Evolutionary conservation across 1,140 invertebrate genomes (phyloP).

Genomic region (Babylonia areolata): DNA sequence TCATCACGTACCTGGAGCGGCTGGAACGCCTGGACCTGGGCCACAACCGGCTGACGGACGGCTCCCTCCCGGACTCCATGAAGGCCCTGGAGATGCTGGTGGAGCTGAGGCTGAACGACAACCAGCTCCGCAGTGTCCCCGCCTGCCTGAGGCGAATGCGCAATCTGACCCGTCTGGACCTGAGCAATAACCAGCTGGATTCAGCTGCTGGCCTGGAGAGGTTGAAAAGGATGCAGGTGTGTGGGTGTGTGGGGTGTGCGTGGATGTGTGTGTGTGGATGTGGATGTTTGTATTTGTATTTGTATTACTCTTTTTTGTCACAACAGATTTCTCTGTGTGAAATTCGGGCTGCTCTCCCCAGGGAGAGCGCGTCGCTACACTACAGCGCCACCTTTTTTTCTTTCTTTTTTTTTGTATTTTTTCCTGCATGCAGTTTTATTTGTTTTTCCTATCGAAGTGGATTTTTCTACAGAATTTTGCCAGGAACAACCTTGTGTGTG

Average conservation of each 20-base stretch:
- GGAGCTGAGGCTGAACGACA: constrained; percentile 66
- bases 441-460: too few species aligned
- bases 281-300: background rate
- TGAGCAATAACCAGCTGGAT: constrained; percentile 66
- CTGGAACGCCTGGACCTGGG: constrained; percentile 70
- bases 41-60: constrained; percentile 64
- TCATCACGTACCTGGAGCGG: constrained; percentile 55
- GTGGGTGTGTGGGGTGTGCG: background rate
- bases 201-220: constrained; percentile 65
- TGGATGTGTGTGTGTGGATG: background rate
- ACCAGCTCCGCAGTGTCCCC: constrained; percentile 64
- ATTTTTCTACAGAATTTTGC: too few species aligned
- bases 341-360: too few species aligned
- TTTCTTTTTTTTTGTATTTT: too few species aligned
- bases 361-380: too few species aligned
- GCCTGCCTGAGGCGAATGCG: constrained; percentile 56
- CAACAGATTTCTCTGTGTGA: too few species aligned
- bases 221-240: constrained; percentile 58
- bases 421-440: too few species aligned
- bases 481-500: too few species aligned
- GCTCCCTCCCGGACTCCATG: constrained; percentile 63
- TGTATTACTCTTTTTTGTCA: too few species aligned
- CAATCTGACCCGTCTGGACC: constrained; percentile 62
- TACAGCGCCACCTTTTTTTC: too few species aligned
- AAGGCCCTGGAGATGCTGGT: constrained; percentile 61